phyloP scores from a whole-genome alignment of 2,888 invertebrate species.

The Pocota personata region DNA sequence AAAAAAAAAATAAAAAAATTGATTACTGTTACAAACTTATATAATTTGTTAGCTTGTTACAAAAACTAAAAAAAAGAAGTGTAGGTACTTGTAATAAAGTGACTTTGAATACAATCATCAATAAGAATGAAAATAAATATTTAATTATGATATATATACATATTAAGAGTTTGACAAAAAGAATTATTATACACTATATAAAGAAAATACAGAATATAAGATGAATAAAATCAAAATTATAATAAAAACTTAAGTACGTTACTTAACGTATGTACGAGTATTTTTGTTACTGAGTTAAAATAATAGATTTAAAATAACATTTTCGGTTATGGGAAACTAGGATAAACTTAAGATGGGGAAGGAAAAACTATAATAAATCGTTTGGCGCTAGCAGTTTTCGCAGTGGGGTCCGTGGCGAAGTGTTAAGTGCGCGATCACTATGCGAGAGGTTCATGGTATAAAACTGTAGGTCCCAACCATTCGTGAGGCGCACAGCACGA shows the following conservation, averaged over 20 bases:
- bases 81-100: background rate
- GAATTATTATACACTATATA: background rate
- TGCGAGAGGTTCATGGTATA: too few relatives aligned
- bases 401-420: too few relatives aligned
- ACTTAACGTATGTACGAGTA: background rate
- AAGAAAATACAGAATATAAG: background rate
- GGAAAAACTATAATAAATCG: too few relatives aligned
- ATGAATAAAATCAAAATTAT: background rate
- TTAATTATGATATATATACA: background rate
- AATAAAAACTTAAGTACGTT: background rate
- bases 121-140: background rate
- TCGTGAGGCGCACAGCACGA: too few relatives aligned
- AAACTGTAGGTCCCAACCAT: too few relatives aligned
- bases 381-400: too few relatives aligned
- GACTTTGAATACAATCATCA: slow-evolving; percentile 32
- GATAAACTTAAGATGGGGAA: too few relatives aligned
- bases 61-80: background rate
- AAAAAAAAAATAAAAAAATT: background rate
- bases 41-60: slow-evolving; percentile 50
- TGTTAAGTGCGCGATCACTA: too few relatives aligned
- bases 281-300: background rate
- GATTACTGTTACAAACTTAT: slow-evolving; percentile 27
- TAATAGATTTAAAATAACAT: background rate
- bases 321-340: background rate
- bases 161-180: background rate